Evolutionary conservation across 2,797 vertebrate genomes (phyloP).

Genomic region (Argya squamiceps): DNA sequence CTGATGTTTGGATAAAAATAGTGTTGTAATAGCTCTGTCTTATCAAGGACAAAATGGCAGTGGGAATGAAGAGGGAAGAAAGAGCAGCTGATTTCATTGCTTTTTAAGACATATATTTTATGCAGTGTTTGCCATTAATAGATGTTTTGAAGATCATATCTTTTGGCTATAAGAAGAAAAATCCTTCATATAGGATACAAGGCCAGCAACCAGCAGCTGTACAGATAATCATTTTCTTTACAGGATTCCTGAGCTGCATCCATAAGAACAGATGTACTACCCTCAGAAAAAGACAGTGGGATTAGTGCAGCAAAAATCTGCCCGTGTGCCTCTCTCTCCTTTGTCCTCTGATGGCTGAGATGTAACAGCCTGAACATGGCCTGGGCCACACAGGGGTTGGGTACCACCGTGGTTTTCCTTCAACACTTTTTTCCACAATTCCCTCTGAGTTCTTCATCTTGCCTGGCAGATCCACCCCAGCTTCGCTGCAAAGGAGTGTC

Average conservation of each 20-base stretch:
- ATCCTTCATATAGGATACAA: neutral
- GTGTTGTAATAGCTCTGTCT: neutral
- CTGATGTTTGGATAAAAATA: neutral
- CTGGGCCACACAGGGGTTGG: fast-evolving
- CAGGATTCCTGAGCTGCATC: neutral
- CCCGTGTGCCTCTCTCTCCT: neutral
- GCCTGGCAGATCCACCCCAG: neutral
- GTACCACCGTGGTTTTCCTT: neutral
- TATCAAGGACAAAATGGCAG: neutral
- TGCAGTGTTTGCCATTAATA: neutral
- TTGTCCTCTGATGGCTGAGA: neutral
- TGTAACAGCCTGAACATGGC: neutral
- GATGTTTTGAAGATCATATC: neutral
- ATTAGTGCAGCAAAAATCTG: neutral
- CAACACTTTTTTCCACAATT: neutral
- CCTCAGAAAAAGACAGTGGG: neutral
- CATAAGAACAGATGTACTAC: neutral
- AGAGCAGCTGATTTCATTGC: neutral
- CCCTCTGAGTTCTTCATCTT: neutral
- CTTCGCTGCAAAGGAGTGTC: neutral
- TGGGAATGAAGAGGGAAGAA: neutral
- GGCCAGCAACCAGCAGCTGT: neutral
- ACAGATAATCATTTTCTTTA: neutral
- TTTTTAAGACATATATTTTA: neutral
- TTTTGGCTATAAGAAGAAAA: neutral